Evolutionary conservation across 2,113 vertebrate genomes (phyloP).

Genomic region (Terrapene triunguis): DNA sequence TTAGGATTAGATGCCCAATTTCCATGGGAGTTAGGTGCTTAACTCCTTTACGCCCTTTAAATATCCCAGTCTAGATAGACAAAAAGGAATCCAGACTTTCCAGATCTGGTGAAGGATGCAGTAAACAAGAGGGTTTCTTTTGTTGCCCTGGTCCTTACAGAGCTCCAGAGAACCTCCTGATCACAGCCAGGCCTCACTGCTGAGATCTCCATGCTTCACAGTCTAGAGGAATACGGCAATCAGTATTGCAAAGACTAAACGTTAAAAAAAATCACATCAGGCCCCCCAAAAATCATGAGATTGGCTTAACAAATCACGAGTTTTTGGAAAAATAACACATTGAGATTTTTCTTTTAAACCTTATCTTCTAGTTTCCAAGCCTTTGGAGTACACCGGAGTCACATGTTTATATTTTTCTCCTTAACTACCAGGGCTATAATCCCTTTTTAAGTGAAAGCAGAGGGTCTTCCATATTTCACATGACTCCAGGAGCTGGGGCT

Average conservation of each 20-base stretch:
- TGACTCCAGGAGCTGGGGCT: background rate
- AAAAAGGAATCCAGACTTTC: background rate
- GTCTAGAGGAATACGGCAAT: background rate
- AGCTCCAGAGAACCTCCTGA: background rate
- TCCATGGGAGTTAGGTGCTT: background rate
- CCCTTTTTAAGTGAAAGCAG: background rate
- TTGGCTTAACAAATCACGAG: background rate
- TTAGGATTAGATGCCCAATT: background rate
- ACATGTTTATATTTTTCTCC: background rate
- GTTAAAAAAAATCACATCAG: background rate
- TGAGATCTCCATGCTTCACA: background rate
- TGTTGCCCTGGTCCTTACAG: background rate
- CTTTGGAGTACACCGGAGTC: background rate
- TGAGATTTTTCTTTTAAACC: background rate
- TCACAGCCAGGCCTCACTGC: background rate
- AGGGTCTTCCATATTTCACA: background rate
- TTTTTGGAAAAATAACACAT: background rate
- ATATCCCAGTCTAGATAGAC: background rate
- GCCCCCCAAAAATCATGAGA: background rate
- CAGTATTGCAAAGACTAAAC: background rate
- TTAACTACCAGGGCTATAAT: background rate
- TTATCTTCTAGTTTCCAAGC: background rate
- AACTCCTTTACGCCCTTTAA: background rate
- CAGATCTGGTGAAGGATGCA: background rate
- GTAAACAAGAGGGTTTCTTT: background rate